Base-by-base conservation (phyloP, 92 coral and sea anemone genomes). In the Bergia sp. region DNA sequence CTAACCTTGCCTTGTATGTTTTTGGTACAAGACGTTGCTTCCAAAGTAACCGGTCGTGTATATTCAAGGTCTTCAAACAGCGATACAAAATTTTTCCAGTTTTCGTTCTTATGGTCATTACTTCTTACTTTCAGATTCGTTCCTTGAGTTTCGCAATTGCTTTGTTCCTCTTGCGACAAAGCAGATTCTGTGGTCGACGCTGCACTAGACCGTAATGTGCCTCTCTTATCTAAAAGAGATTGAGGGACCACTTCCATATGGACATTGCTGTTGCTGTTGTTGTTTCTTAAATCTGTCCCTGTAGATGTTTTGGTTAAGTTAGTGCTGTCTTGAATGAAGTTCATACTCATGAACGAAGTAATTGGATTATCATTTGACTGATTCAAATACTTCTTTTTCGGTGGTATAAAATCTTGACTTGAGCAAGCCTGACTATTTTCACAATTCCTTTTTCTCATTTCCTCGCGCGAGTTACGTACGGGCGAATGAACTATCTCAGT, bases 1-100 rank as follows among this genome's bases (percentile, higher is more conserved):
- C 87, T 47, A 71, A 84, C 87, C 87, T 84, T 71, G 39, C 47
- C 87, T 0, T 45, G 47, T 67, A 58, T 71, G 61, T 41, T 18
- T 37, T 29, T 29, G 29, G 18, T 45, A 37, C 29, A 49, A 49
- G 87, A 38, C 65, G 61, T 69, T 71, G 5, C 61, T 1, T 37
- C 87, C 5, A 36, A 2, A 4, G 23, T 43, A 44, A 7, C 76
- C 37, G 7, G 18, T 20, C 13, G 77, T 5, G 20, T 37, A 72
- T 40, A 18, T 80, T 5, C 9, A 55, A 67, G 42, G 21, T 71
- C 40, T 37, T 84, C 13, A 69, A 73, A 45, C 21, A 49, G 65
- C 13, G 61, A 44, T 8, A 23, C 77, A 83, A 69, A 42, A 39
- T 43, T 71, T 45, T 37, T 47, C 40, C 18, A 69, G 42, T 43